Evolutionary conservation across 2,888 invertebrate species (phyloP), one percentile per base, ranked within the genome.

Genomic region (Macaria liturata): DNA sequence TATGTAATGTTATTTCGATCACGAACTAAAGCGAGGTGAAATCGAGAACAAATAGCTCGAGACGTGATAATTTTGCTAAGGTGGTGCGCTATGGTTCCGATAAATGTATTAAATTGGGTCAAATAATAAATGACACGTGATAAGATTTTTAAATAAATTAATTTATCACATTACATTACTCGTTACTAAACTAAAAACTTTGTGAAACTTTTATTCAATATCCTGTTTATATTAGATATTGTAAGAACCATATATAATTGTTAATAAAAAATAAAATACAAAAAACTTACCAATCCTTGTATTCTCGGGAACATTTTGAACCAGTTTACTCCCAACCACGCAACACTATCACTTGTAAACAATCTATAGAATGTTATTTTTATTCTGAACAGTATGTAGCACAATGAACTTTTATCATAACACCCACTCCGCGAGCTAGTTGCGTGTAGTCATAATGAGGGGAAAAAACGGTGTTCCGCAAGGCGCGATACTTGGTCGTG

Each of bases 261-360:
- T 20, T 20, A 20, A 37, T 37, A 2, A 37, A 7, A 37, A 37
- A 37, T 37, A 37, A 37, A 37, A 37, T 37, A 37, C 34, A 51
- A 45, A 39, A 6, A 49, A 84, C 91, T 84, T 65, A 91, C 91
- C 90, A 91, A 74, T 75, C 90, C 90, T 68, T 91, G 91, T 68
- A 91, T 88, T 84, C 88, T 85, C 45, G 91, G 91, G 78, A 91
- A 90, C 91, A 91, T 91, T 66, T 77, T 84, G 64, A 49, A 42
- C 54, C 53, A 59, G 47, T 63, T 59, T 68, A 72, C 65, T 54
- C 31, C 49, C 74, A 75, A 74, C 69, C 71, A 65, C 48, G 39
- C 54, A 74, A 74, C 74, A 74, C 70, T 70, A 64, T 42, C 71
- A 76, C 75, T 64, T 62, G 54, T 66, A 73, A 72, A 61, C 66